Percentiles rank a stretch among this genome's conserved stretches.
Evolutionary conservation across 2,888 invertebrate species (phyloP).

Genomic region (Lasioglossum figueresi): DNA sequence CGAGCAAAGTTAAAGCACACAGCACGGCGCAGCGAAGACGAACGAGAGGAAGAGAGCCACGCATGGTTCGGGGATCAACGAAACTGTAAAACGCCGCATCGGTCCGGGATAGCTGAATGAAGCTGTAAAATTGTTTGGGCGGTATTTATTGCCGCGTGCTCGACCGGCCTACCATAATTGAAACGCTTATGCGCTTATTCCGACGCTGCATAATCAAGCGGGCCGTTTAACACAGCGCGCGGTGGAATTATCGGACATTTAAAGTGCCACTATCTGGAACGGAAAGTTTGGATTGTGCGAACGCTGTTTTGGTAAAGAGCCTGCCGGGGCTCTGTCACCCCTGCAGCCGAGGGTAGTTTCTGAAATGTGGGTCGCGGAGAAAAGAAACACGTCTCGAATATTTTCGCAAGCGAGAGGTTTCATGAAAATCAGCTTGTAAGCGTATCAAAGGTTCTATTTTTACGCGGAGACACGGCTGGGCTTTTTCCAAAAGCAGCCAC

Average conservation of each 20-base stretch:
- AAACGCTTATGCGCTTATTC: slow-evolving; percentile 35
- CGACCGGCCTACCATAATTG: neutral
- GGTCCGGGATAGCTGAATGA: neutral
- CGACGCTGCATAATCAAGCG: slow-evolving; percentile 28
- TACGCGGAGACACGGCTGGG: neutral
- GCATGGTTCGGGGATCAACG: neutral
- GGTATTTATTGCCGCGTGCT: neutral
- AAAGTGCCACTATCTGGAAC: slow-evolving; percentile 70
- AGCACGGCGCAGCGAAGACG: neutral
- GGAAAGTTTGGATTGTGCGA: slow-evolving; percentile 10
- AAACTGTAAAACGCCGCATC: neutral
- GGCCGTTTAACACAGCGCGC: slow-evolving; percentile 45
- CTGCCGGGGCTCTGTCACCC: slow-evolving; percentile 25
- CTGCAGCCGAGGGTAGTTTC: neutral
- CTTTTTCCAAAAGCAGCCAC: slow-evolving; percentile 34
- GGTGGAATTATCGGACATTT: slow-evolving; percentile 70
- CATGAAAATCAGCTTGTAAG: slow-evolving; percentile 7
- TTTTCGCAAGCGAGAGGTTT: slow-evolving; percentile 7
- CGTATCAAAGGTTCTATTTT: slow-evolving; percentile 7
- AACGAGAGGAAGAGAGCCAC: neutral
- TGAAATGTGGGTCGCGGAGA: slow-evolving; percentile 3
- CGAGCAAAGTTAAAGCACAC: too few species aligned
- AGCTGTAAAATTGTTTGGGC: slow-evolving; percentile 3
- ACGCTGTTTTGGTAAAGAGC: slow-evolving; percentile 36
- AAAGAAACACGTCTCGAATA: slow-evolving; percentile 8